Conservation (phyloP, 2,797 vertebrate species). For the Chrysocyon brachyurus region DNA sequence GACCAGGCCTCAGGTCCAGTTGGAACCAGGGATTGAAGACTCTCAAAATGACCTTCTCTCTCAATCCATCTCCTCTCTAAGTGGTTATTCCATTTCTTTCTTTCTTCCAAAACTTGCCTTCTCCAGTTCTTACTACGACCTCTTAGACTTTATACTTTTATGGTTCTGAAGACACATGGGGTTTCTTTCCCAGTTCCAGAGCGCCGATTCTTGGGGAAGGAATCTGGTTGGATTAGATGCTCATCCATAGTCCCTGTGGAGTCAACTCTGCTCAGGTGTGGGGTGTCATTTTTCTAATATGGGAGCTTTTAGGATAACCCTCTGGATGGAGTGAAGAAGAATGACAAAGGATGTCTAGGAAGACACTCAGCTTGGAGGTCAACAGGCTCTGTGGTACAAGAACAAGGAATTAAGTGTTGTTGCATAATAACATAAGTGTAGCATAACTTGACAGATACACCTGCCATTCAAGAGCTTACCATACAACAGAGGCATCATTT, state of each 20-base stretch:
- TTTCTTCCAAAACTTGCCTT: not conserved
- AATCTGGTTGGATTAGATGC: not conserved
- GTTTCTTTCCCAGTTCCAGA: not conserved
- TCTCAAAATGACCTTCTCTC: not conserved
- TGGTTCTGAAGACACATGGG: not conserved
- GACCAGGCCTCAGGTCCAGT: not conserved
- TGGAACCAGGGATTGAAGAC: not conserved
- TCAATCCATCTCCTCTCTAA: not conserved
- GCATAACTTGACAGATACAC: not conserved
- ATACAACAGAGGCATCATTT: not conserved
- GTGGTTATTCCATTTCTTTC: not conserved
- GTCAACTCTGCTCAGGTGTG: not conserved
- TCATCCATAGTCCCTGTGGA: not conserved
- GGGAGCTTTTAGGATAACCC: not conserved
- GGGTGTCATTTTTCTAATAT: not conserved
- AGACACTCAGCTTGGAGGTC: not conserved
- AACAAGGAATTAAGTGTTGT: not conserved
- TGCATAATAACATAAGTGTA: not conserved
- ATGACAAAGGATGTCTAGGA: not conserved
- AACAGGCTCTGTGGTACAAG: not conserved
- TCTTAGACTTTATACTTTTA: not conserved
- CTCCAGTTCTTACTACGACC: not conserved
- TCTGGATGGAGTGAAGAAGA: not conserved
- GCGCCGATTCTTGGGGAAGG: not conserved
- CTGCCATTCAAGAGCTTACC: not conserved